These are phyloP conservation scores for Dasypus novemcinctus DNA, from an alignment of 2,113 vertebrate species.

Conservation along the genomic window DNA sequence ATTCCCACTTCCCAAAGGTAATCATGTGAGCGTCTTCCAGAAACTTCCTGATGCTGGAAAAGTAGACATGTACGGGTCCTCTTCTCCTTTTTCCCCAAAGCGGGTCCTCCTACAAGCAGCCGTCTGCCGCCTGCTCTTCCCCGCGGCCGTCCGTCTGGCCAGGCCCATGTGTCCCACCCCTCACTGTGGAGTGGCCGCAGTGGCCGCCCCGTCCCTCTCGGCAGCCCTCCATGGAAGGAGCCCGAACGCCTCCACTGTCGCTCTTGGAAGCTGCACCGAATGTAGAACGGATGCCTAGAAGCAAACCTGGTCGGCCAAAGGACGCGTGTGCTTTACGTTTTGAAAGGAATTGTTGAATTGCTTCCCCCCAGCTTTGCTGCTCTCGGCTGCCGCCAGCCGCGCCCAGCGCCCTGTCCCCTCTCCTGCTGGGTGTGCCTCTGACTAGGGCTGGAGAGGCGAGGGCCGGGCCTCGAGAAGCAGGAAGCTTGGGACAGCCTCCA, in stretches of 20 bases:
- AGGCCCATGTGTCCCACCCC: too few relatives aligned
- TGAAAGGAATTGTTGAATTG: background rate
- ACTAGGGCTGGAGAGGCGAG: background rate
- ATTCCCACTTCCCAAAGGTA: background rate
- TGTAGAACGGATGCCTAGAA: background rate
- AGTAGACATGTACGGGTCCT: background rate
- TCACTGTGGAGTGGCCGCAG: too few relatives aligned
- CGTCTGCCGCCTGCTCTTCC: background rate
- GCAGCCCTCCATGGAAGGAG: too few relatives aligned
- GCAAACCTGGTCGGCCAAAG: too few relatives aligned
- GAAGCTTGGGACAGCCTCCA: too few relatives aligned
- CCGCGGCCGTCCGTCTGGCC: too few relatives aligned
- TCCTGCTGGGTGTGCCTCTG: background rate
- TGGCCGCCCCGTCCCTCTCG: too few relatives aligned
- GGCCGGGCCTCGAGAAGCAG: too few relatives aligned
- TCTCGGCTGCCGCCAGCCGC: background rate
- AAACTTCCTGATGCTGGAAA: background rate
- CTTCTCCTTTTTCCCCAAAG: background rate
- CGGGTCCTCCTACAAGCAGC: background rate
- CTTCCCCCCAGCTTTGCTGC: background rate
- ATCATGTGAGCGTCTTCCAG: too few relatives aligned
- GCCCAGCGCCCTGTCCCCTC: rapidly evolving
- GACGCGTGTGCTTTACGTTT: background rate
- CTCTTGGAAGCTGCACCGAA: background rate
- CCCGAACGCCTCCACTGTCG: too few relatives aligned